Evolutionary conservation across 1,140 invertebrate genomes (phyloP).

Genomic region (Melipona quadrifasciata): DNA sequence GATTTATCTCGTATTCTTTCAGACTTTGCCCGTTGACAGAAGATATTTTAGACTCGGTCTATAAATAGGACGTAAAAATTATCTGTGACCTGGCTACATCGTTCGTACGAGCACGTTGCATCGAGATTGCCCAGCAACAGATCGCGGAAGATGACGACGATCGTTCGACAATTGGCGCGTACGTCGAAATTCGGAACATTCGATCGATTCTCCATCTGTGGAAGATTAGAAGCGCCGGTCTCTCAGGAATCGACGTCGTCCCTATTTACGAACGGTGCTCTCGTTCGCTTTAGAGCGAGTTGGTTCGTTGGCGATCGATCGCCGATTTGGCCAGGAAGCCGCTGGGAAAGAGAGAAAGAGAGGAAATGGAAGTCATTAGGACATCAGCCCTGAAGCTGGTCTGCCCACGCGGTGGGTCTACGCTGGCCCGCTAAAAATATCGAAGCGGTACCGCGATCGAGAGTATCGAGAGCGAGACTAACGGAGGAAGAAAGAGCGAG

Average conservation of each 20-base stretch:
- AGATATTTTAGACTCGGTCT: constrained; percentile 35
- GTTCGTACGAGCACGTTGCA: constrained; percentile 1
- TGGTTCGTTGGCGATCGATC: not conserved
- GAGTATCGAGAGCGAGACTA: constrained; percentile 65
- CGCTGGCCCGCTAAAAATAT: constrained; percentile 73
- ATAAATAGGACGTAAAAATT: constrained; percentile 47
- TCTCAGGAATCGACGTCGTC: too few relatives aligned
- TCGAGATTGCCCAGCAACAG: not conserved
- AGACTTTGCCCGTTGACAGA: constrained; percentile 41
- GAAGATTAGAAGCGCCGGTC: too few relatives aligned
- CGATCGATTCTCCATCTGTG: not conserved
- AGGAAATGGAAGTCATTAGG: constrained; percentile 65
- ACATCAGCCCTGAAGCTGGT: constrained; percentile 60
- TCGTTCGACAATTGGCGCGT: not conserved
- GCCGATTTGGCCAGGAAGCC: not conserved
- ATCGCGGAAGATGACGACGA: too few relatives aligned
- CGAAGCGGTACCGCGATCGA: constrained; percentile 66
- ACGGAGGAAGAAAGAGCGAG: not conserved
- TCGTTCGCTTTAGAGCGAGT: not conserved
- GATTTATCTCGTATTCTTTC: constrained; percentile 41
- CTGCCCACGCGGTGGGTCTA: constrained; percentile 59
- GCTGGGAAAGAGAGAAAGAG: not conserved
- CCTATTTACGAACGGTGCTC: not conserved
- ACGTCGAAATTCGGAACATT: not conserved
- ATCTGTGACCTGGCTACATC: constrained; percentile 32